phyloP scores from a whole-genome alignment of 1,140 invertebrate genomes.

The Drosophila subobscura region DNA sequence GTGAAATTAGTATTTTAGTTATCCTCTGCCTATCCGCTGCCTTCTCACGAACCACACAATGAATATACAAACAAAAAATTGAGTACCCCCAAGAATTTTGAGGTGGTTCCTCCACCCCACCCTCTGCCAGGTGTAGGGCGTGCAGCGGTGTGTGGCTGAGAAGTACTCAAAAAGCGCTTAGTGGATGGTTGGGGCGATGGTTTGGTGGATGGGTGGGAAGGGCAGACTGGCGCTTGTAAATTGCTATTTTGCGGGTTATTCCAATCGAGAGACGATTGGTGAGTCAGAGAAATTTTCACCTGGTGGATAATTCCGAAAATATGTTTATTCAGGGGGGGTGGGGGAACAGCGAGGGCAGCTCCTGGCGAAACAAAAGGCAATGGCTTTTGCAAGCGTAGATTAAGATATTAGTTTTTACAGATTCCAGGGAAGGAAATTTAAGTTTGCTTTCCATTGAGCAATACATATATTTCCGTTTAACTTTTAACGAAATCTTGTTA shows the following conservation, averaged over 20 bases:
- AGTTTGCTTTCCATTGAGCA: too few species aligned
- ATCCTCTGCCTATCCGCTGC: conserved; percentile 74
- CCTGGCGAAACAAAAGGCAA: not conserved
- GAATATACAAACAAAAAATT: conserved; percentile 27
- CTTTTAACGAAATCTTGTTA: too few species aligned
- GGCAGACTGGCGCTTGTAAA: conserved; percentile 37
- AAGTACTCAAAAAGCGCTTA: conserved; percentile 65
- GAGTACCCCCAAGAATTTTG: conserved; percentile 36
- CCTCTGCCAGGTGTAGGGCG: conserved; percentile 7
- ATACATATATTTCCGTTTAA: too few species aligned
- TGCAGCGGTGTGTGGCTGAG: conserved; percentile 18
- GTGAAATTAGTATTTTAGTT: conserved; percentile 82
- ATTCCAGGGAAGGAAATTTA: too few species aligned
- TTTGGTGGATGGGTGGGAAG: not conserved
- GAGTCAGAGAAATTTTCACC: conserved; percentile 27
- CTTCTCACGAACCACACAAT: conserved; percentile 45
- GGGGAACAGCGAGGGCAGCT: not conserved
- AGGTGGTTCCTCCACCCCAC: conserved; percentile 22
- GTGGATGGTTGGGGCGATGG: not conserved
- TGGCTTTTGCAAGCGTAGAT: not conserved
- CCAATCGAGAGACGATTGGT: conserved; percentile 35
- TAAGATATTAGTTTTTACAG: too few species aligned
- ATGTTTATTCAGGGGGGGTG: conserved; percentile 33
- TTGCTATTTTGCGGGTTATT: conserved; percentile 38
- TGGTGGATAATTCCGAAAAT: conserved; percentile 16